Evolutionary conservation across 1,140 invertebrate genomes (phyloP).

Genomic region (Adoxophyes honmai): DNA sequence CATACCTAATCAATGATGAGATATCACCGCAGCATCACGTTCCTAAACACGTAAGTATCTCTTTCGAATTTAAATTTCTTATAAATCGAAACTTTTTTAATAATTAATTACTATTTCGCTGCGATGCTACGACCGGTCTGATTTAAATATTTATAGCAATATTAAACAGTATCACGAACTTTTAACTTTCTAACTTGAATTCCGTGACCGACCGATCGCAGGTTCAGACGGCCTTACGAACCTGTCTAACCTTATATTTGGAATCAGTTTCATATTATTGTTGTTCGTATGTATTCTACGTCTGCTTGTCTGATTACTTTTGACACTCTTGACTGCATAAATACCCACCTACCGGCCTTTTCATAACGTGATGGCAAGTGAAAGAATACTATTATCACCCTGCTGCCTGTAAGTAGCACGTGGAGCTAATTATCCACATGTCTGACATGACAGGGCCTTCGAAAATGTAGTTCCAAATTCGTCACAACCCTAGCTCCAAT

Average conservation of each 20-base stretch:
- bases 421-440: too few relatives aligned
- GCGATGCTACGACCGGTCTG: conserved; percentile 7
- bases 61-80: conserved; percentile 5
- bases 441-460: too few relatives aligned
- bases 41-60: conserved; percentile 3
- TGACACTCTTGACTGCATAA: too few relatives aligned
- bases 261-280: background rate
- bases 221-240: conserved; percentile 18
- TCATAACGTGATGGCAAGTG: too few relatives aligned
- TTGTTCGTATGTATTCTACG: too few relatives aligned
- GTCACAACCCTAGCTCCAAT: too few relatives aligned
- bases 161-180: conserved; percentile 15
- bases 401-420: too few relatives aligned
- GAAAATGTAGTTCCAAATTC: too few relatives aligned
- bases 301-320: too few relatives aligned
- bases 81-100: conserved; percentile 13
- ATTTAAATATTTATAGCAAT: conserved; percentile 16
- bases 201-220: conserved; percentile 37
- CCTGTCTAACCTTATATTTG: conserved; percentile 17
- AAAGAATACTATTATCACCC: too few relatives aligned
- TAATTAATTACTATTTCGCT: conserved; percentile 12
- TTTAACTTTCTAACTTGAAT: conserved; percentile 51
- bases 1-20: conserved; percentile 11
- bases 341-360: too few relatives aligned
- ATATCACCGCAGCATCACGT: conserved; percentile 2